Conservation (phyloP, 2,797 vertebrate species). For the Streptopelia turtur region DNA sequence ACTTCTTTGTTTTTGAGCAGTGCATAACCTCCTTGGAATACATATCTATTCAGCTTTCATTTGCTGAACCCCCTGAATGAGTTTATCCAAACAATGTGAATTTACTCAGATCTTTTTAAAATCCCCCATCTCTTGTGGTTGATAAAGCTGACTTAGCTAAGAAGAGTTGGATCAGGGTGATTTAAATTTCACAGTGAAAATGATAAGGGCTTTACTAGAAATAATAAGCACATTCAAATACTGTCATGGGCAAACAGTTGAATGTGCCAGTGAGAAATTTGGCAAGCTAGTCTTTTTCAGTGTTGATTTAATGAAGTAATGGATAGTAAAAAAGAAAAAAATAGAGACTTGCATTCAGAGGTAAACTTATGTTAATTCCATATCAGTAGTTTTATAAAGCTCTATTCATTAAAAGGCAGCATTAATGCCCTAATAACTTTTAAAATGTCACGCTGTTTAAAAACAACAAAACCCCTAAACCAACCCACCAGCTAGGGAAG, state of each 20-base stretch:
- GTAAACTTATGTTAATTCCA: constrained; percentile 54
- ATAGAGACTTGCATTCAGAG: not conserved
- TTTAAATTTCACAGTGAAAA: constrained; percentile 82
- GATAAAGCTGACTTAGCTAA: constrained; percentile 83
- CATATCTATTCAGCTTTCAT: constrained; percentile 80
- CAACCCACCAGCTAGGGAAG: constrained; percentile 58
- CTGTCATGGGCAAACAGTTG: constrained; percentile 68
- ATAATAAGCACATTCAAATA: constrained; percentile 74
- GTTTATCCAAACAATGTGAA: constrained; percentile 85
- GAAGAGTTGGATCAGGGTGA: constrained; percentile 81
- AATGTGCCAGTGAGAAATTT: constrained; percentile 68
- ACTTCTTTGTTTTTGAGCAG: constrained; percentile 55
- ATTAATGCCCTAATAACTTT: constrained; percentile 69
- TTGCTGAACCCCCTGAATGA: constrained; percentile 81
- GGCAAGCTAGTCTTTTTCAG: constrained; percentile 44
- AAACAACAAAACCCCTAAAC: constrained; percentile 73
- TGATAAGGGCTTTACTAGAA: constrained; percentile 80
- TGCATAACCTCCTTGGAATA: constrained; percentile 74
- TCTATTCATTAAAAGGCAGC: constrained; percentile 45
- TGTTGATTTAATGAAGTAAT: constrained; percentile 56
- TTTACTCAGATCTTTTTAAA: constrained; percentile 83
- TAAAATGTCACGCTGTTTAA: constrained; percentile 80
- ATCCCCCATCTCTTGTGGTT: constrained; percentile 84
- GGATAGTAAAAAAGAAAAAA: constrained; percentile 40
- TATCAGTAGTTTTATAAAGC: constrained; percentile 31